Conservation (phyloP, 2,113 vertebrate genomes). For the Corvus moneduloides region DNA sequence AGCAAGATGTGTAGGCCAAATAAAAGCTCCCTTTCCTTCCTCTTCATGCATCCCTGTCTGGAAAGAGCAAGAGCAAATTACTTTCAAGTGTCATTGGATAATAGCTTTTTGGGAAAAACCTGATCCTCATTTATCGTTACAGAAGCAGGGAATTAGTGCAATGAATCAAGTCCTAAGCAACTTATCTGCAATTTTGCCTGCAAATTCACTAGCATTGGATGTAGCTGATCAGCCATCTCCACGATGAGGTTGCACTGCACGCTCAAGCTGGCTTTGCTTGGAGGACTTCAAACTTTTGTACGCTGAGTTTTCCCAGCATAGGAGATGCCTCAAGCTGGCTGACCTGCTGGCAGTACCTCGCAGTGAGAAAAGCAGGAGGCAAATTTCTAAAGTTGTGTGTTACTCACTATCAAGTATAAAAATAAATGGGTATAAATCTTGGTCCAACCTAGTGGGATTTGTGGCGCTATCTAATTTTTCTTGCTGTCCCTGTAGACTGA, state of each 20-base stretch:
- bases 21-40: neutral
- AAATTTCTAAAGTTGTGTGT: neutral
- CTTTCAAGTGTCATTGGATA: neutral
- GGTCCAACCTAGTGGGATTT: neutral
- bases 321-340: neutral
- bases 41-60: neutral
- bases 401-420: neutral
- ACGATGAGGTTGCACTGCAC: rapidly evolving
- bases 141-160: neutral
- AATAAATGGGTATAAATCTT: neutral
- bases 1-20: neutral
- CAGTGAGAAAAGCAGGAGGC: neutral
- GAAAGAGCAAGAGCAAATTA: neutral
- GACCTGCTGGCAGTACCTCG: neutral
- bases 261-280: neutral
- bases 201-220: neutral
- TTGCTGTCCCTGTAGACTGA: neutral
- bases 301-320: neutral
- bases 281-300: neutral
- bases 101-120: neutral
- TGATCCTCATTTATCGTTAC: neutral
- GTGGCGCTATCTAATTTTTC: neutral
- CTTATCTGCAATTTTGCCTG: neutral
- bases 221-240: neutral
- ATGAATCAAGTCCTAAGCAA: neutral